Evolutionary conservation across 2,888 invertebrate species (phyloP).

Genomic region (Polietes domitor): DNA sequence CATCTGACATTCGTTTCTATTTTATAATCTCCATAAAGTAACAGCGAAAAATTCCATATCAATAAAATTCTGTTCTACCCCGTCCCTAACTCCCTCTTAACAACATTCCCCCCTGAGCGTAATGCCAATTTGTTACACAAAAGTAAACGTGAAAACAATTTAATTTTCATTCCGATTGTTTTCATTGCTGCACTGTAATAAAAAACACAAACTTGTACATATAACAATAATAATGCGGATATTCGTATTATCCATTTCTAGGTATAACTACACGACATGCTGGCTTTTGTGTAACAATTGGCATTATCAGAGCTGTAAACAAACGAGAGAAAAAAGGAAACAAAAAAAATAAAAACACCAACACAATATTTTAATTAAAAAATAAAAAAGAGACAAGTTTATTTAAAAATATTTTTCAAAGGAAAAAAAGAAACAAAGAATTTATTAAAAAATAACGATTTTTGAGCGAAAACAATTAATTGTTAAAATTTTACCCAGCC

Average conservation of each 20-base stretch:
- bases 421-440: neutral
- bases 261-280: conserved; percentile 41
- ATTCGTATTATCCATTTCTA: conserved; percentile 10
- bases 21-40: conserved; percentile 12
- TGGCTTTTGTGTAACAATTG: conserved; percentile 77
- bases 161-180: conserved; percentile 9
- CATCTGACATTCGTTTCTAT: neutral
- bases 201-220: neutral
- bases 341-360: conserved; percentile 12
- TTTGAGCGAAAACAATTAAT: conserved; percentile 8
- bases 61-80: neutral
- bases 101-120: conserved; percentile 12
- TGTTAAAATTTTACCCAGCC: conserved; percentile 46
- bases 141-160: conserved; percentile 69
- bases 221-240: conserved; percentile 54
- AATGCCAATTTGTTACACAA: conserved; percentile 73
- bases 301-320: conserved; percentile 73
- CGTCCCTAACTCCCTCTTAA: neutral
- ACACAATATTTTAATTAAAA: conserved; percentile 39
- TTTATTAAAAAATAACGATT: neutral
- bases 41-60: neutral
- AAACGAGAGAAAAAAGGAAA: conserved; percentile 27
- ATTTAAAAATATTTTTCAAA: conserved; percentile 19
- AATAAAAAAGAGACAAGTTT: conserved; percentile 29
- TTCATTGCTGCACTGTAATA: neutral